Base-by-base conservation (phyloP, 2,113 vertebrate genomes). In the Solea solea region DNA sequence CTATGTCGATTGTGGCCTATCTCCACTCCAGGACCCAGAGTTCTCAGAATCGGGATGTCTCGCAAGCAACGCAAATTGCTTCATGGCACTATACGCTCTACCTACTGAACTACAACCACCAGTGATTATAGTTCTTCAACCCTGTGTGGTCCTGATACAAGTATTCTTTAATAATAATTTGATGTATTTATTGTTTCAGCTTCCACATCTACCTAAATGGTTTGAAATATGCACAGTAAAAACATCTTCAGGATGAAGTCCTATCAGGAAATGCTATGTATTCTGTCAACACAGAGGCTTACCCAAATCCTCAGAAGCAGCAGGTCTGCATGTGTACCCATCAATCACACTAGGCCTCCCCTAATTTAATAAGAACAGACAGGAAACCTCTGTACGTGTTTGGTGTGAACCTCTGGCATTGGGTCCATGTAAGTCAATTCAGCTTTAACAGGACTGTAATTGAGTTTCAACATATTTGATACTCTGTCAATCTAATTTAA, bases 401-500 rank as follows among this genome's bases (percentile, higher is more conserved):
- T 82, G 72, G 79, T 80, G 77, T 81, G 88, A 89, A 89, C 84
- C 70, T 68, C 69, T 86, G 76, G 64, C 78, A 75, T 68, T 2
- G 3, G 64, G 66, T 75, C 21, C 80, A 61, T 89, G 87, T 89
- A 82, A 82, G 74, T 74, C 76, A 79, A 61, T 70, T 87, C 83
- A 80, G 78, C 69, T 64, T 16, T 88, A 85, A 86, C 77, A 34
- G 59, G 34, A 62, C 64, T 80, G 69, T 89, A 89, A 91, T 89
- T 69, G 76, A 86, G 86, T 89, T 91, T 88, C 84, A 81, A 81
- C 67, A n/a, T 72, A 89, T 88, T 88, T 88, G 72, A 87, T 84
- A 87, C 72, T 50, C 83, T 83, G 85, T 90, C 90, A 87, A 88
- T 92, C 83, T 79, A 86, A 89, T 90, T 89, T 85, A 69, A 80